phyloP scores from a whole-genome alignment of 2,113 vertebrate species.

The Pholis gunnellus region DNA sequence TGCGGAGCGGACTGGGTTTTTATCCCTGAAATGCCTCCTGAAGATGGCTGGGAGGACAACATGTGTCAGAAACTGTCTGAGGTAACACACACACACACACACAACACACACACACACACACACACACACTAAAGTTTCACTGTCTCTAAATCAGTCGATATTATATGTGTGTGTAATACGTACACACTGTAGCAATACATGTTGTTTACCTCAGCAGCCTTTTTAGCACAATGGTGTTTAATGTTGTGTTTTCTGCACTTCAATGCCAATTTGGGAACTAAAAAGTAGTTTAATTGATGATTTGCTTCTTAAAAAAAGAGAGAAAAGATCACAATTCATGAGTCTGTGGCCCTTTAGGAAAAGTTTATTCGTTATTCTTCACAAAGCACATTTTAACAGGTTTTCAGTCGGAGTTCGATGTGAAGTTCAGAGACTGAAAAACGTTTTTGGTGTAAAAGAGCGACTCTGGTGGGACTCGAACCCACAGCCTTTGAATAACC shows the following conservation, averaged over 20 bases:
- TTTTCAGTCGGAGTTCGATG: no score
- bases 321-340: no score
- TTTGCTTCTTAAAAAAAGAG: no score
- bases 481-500: slow-evolving; percentile 47
- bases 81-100: slow-evolving; percentile 42
- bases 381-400: no score
- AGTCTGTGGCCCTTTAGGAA: no score
- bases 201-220: not conserved
- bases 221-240: not conserved
- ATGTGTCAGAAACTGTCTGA: slow-evolving; percentile 91
- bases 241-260: not conserved
- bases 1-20: slow-evolving; percentile 98
- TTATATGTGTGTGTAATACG: no score
- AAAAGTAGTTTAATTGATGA: not conserved
- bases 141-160: no score
- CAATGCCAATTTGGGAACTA: not conserved
- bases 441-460: not conserved
- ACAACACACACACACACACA: no score
- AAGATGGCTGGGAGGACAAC: slow-evolving; percentile 93
- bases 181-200: not conserved
- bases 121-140: not conserved
- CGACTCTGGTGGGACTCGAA: slow-evolving; percentile 36
- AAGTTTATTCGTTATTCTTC: no score
- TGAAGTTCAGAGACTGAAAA: not conserved
- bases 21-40: slow-evolving; percentile 95